phyloP scores from a whole-genome alignment of 2,113 vertebrate genomes.

The Oophaga pumilio region DNA sequence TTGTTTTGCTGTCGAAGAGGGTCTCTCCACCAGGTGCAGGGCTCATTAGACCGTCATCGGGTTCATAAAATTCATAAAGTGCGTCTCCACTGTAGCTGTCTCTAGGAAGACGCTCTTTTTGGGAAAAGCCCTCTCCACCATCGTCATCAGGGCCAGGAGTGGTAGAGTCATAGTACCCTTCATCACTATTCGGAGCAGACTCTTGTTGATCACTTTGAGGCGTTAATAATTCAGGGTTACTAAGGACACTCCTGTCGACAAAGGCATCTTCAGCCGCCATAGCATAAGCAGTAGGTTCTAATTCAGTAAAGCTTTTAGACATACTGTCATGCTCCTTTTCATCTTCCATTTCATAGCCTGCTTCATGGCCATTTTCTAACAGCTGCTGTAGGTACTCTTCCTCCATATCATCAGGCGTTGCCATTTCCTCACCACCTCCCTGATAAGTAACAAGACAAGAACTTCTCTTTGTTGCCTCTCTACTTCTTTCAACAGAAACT shows the following conservation, averaged over 20 bases:
- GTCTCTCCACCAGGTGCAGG: slow-evolving; percentile 77
- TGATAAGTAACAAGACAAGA: slow-evolving; percentile 95
- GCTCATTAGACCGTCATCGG: slow-evolving; percentile 85
- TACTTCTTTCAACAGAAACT: slow-evolving; percentile 82
- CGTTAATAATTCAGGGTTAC: slow-evolving; percentile 74
- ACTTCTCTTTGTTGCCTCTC: slow-evolving; percentile 84
- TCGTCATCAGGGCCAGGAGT: slow-evolving; percentile 92
- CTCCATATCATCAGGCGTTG: slow-evolving; percentile 85
- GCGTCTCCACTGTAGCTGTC: slow-evolving; percentile 97
- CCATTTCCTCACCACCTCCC: slow-evolving; percentile 97
- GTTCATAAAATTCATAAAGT: slow-evolving; percentile 92
- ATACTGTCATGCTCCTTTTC: slow-evolving; percentile 57
- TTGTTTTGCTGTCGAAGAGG: slow-evolving; percentile 73
- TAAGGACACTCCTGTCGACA: slow-evolving; percentile 66
- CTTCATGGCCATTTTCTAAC: slow-evolving; percentile 68
- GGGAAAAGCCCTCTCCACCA: slow-evolving; percentile 75
- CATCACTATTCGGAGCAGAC: slow-evolving; percentile 92
- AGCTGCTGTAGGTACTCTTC: slow-evolving; percentile 79
- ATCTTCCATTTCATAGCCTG: slow-evolving; percentile 69
- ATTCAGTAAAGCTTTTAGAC: slow-evolving; percentile 60
- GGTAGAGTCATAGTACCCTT: slow-evolving; percentile 95
- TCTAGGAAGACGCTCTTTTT: slow-evolving; percentile 82
- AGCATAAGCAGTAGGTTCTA: slow-evolving; percentile 58
- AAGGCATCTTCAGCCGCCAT: slow-evolving; percentile 63
- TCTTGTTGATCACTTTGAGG: slow-evolving; percentile 95